phyloP scores from a whole-genome alignment of 2,113 vertebrate species.

The Colossoma macropomum region DNA sequence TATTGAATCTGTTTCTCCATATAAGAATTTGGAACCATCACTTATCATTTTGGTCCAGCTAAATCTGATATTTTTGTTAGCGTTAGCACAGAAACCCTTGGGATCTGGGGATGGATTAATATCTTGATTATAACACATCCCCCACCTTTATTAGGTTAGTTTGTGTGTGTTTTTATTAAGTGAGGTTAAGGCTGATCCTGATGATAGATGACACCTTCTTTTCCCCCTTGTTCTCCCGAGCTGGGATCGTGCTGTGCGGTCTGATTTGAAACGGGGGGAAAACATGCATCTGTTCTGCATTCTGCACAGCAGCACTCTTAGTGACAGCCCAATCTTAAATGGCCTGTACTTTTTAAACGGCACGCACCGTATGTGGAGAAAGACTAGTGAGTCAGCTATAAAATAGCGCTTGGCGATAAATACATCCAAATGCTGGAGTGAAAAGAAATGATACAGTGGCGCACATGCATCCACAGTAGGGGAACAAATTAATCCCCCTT shows the following conservation, averaged over 20 bases:
- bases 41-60: not conserved
- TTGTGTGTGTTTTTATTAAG: not conserved
- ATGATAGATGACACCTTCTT: not conserved
- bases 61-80: not conserved
- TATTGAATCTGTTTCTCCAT: not conserved
- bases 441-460: not conserved
- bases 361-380: not conserved
- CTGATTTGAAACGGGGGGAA: not conserved
- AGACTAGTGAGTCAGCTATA: not conserved
- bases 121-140: not conserved
- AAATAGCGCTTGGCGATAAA: not conserved
- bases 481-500: not conserved
- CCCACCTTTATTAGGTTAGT: not conserved
- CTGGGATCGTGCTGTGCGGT: not conserved
- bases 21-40: not conserved
- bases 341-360: not conserved
- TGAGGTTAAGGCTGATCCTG: not conserved
- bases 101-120: not conserved
- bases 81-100: not conserved
- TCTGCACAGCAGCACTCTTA: not conserved
- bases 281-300: slow-evolving; percentile 13
- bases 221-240: not conserved
- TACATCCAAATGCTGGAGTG: not conserved
- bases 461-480: no score
- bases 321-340: slow-evolving; percentile 25